Conservation (phyloP, 2,797 vertebrate genomes). For the Monodelphis domestica region DNA sequence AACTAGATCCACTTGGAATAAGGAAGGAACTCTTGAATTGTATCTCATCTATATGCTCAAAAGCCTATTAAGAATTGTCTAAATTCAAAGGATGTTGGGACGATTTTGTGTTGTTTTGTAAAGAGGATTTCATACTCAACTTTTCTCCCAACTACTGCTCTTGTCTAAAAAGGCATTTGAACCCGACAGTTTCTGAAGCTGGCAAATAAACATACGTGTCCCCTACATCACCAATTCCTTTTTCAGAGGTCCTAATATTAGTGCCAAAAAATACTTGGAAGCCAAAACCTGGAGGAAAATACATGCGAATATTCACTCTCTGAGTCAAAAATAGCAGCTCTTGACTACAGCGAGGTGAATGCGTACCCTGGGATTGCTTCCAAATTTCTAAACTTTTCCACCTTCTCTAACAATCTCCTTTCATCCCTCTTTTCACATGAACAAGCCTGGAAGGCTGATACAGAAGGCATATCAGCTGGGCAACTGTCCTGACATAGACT, state of each 20-base stretch:
- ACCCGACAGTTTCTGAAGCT: not conserved
- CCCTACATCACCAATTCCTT: not conserved
- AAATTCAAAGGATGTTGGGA: not conserved
- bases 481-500: not conserved
- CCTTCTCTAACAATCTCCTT: not conserved
- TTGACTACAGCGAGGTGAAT: not conserved
- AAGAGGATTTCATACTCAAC: not conserved
- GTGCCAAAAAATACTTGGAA: not conserved
- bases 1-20: not conserved
- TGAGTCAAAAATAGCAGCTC: not conserved
- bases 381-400: conserved; percentile 31
- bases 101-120: not conserved
- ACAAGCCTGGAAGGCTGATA: not conserved
- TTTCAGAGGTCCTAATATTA: not conserved
- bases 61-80: not conserved
- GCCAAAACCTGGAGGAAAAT: conserved; percentile 16
- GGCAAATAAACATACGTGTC: not conserved
- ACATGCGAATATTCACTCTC: not conserved
- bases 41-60: not conserved
- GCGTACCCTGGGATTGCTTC: not conserved
- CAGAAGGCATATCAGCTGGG: not conserved
- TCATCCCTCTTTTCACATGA: not conserved
- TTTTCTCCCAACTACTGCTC: not conserved
- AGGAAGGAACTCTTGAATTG: not conserved
- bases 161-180: not conserved